A percentile compares a stretch with the other conserved stretches of the same genome.
Evolutionary conservation across 1,140 invertebrate species (phyloP).

Genomic region (Phymorhynchus buccinoides): DNA sequence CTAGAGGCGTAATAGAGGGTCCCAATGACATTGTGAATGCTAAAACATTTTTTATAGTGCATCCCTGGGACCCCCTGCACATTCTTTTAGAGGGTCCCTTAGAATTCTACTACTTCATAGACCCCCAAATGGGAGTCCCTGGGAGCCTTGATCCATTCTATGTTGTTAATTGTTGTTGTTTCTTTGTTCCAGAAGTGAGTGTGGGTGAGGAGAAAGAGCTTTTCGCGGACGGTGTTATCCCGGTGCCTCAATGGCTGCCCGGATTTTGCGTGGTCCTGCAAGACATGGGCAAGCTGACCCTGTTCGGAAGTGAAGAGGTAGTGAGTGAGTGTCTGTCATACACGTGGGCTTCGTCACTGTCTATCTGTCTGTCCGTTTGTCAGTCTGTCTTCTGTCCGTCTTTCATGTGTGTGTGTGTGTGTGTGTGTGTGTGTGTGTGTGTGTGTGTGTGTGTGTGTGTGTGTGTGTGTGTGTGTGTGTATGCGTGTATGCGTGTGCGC

Average conservation of each 20-base stretch:
- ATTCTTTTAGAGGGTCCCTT: too few relatives aligned
- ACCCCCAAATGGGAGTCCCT: too few relatives aligned
- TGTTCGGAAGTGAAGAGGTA: constrained; percentile 89
- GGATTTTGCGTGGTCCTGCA: constrained; percentile 90
- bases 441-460: not conserved
- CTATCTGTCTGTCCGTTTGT: not conserved
- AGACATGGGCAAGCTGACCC: constrained; percentile 87
- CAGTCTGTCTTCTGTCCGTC: too few relatives aligned
- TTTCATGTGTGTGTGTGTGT: not conserved
- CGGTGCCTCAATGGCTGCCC: constrained; percentile 82
- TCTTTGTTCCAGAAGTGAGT: constrained; percentile 43
- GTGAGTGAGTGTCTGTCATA: constrained; percentile 75
- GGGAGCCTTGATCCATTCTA: too few relatives aligned
- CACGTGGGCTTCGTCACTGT: not conserved
- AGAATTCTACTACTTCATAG: too few relatives aligned
- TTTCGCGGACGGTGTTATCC: constrained; percentile 61
- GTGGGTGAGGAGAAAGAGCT: constrained; percentile 12
- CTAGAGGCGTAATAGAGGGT: too few relatives aligned
- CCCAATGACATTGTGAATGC: too few relatives aligned
- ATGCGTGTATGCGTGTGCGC: not conserved
- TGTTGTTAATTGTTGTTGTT: too few relatives aligned
- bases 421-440: not conserved
- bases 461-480: not conserved
- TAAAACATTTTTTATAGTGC: too few relatives aligned
- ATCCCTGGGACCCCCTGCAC: too few relatives aligned